A percentile compares a stretch with the other conserved stretches of the same genome.
phyloP scores from a whole-genome alignment of 2,888 invertebrate genomes.

The Hyposoter dolosus region DNA sequence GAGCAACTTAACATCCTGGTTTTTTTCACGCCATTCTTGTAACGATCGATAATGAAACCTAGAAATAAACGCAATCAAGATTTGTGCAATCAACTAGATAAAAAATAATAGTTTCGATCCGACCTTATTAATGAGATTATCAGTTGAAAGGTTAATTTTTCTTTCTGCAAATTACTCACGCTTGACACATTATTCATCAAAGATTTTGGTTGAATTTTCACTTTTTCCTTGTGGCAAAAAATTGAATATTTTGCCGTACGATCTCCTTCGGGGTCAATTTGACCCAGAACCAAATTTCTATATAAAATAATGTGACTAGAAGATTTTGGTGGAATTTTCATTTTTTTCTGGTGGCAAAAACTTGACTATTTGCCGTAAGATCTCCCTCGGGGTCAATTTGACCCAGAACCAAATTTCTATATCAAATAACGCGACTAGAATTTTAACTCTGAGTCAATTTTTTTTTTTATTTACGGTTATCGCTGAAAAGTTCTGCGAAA shows the following conservation, averaged over 20 bases:
- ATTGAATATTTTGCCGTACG: too few species aligned
- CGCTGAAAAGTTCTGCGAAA: neutral
- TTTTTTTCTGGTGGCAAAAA: too few species aligned
- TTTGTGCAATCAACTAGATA: neutral
- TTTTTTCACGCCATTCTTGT: slow-evolving; percentile 78
- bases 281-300: too few species aligned
- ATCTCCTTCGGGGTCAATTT: too few species aligned
- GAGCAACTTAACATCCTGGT: slow-evolving; percentile 79
- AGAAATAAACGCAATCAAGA: neutral
- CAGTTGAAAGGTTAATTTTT: neutral
- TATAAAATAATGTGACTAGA: too few species aligned
- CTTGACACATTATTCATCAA: neutral
- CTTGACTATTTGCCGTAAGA: too few species aligned
- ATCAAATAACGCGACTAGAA: too few species aligned
- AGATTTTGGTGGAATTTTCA: too few species aligned
- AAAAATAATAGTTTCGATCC: neutral
- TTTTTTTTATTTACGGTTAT: too few species aligned
- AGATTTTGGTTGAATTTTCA: neutral
- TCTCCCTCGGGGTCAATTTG: too few species aligned
- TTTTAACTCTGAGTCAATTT: too few species aligned
- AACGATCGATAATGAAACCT: slow-evolving; percentile 81
- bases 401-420: too few species aligned
- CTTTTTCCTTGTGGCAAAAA: neutral
- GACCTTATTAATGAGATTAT: neutral
- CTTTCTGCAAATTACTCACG: neutral